Evolutionary conservation across 2,113 vertebrate species (phyloP).

Genomic region (Onychostoma macrolepis): DNA sequence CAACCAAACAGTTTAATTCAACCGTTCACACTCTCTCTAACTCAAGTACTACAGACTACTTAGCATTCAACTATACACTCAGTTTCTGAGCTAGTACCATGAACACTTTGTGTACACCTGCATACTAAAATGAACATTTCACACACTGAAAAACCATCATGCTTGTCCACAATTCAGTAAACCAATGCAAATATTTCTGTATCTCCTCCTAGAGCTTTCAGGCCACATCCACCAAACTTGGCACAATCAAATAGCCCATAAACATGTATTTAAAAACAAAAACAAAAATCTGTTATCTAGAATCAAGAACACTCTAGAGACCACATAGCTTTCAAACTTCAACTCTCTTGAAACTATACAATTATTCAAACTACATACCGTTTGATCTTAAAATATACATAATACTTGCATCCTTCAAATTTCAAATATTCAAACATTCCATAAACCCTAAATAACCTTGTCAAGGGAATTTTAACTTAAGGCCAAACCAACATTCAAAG

Average conservation of each 20-base stretch:
- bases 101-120: neutral
- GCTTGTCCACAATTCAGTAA: neutral
- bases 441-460: neutral
- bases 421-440: neutral
- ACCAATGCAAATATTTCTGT: neutral
- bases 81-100: neutral
- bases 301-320: too few relatives aligned
- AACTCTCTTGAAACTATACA: neutral
- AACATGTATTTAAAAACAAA: too few relatives aligned
- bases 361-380: neutral
- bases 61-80: neutral
- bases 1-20: constrained; percentile 2
- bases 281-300: too few relatives aligned
- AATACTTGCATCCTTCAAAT: neutral
- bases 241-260: neutral
- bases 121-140: neutral
- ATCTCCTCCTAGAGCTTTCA: neutral
- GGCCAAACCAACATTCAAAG: neutral
- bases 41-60: constrained; percentile 29
- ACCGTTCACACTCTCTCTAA: constrained; percentile 6
- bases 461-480: neutral
- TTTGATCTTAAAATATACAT: neutral
- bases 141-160: neutral
- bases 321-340: neutral
- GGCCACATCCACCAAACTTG: neutral